These are phyloP conservation scores for Hermatobates lingyangjiaoensis DNA, from an alignment of 1,140 invertebrate species.

Conservation along the genomic window DNA sequence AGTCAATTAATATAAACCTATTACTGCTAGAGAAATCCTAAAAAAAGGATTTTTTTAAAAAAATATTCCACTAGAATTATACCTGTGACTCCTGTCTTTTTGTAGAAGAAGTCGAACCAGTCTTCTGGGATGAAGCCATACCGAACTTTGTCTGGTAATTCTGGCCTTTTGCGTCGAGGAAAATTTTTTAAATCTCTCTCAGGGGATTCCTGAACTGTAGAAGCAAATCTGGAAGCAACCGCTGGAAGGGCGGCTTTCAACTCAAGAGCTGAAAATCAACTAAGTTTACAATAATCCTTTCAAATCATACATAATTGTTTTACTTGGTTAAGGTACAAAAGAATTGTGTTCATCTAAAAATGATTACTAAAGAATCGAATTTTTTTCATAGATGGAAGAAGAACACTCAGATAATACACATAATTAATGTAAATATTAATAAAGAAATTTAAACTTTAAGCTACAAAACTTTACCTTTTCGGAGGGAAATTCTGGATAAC, in stretches of 20 bases:
- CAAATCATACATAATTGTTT: not conserved
- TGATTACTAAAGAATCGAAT: not conserved
- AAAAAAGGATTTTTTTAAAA: too few relatives aligned
- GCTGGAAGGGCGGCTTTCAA: conserved; percentile 5
- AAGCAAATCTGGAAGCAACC: not conserved
- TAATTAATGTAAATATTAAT: not conserved
- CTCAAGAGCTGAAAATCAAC: conserved; percentile 4
- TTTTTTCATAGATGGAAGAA: not conserved
- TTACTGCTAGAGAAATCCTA: too few relatives aligned
- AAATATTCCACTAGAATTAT: not conserved
- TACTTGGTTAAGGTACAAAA: not conserved
- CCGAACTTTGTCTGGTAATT: conserved; percentile 52
- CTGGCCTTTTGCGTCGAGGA: conserved; percentile 39
- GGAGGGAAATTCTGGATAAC: conserved; percentile 7
- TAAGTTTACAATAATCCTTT: not conserved
- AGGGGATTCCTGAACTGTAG: conserved; percentile 11
- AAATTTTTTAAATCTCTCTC: conserved; percentile 43
- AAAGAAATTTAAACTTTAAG: not conserved
- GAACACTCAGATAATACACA: not conserved
- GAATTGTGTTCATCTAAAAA: not conserved
- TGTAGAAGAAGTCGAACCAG: conserved; percentile 87
- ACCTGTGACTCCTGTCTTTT: conserved; percentile 80
- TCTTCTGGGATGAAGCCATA: conserved; percentile 79
- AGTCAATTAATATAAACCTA: too few relatives aligned
- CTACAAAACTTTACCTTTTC: conserved; percentile 5